Evolutionary conservation across 1,140 invertebrate species (phyloP).

Genomic region (Eumaeus atala): DNA sequence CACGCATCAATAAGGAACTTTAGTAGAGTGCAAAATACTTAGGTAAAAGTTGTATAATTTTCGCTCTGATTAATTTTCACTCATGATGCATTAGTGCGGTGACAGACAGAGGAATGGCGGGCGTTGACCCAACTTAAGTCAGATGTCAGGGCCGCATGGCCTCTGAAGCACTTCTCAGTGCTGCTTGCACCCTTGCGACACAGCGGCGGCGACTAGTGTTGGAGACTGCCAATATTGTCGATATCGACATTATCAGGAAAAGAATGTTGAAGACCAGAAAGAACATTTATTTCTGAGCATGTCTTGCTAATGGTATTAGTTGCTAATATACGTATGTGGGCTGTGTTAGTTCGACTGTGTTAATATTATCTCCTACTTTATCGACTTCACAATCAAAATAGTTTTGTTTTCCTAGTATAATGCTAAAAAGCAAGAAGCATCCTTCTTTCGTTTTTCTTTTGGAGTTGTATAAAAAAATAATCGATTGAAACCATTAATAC

Average conservation of each 20-base stretch:
- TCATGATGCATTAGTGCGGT: slow-evolving; percentile 23
- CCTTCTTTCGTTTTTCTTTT: too few relatives aligned
- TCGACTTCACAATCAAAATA: too few relatives aligned
- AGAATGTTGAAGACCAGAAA: too few relatives aligned
- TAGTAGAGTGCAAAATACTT: slow-evolving; percentile 5
- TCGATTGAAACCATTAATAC: too few relatives aligned
- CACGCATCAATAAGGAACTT: background rate
- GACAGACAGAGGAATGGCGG: slow-evolving; percentile 33
- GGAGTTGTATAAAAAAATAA: too few relatives aligned
- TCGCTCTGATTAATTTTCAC: slow-evolving; percentile 20
- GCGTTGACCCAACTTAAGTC: slow-evolving; percentile 52
- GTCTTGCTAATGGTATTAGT: too few relatives aligned
- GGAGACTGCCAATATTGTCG: slow-evolving; percentile 23
- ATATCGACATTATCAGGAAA: slow-evolving; percentile 7
- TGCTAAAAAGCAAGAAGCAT: too few relatives aligned
- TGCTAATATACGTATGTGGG: too few relatives aligned
- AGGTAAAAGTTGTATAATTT: slow-evolving; percentile 5
- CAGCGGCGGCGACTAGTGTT: slow-evolving; percentile 45
- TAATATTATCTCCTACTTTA: too few relatives aligned
- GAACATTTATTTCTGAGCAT: too few relatives aligned
- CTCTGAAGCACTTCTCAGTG: slow-evolving; percentile 35
- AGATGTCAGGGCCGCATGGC: slow-evolving; percentile 44
- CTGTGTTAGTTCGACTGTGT: too few relatives aligned
- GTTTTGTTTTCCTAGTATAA: too few relatives aligned
- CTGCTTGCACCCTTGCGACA: slow-evolving; percentile 59